phyloP scores from a whole-genome alignment of 2,888 invertebrate species.

The Sinodicranocentrus sp. region DNA sequence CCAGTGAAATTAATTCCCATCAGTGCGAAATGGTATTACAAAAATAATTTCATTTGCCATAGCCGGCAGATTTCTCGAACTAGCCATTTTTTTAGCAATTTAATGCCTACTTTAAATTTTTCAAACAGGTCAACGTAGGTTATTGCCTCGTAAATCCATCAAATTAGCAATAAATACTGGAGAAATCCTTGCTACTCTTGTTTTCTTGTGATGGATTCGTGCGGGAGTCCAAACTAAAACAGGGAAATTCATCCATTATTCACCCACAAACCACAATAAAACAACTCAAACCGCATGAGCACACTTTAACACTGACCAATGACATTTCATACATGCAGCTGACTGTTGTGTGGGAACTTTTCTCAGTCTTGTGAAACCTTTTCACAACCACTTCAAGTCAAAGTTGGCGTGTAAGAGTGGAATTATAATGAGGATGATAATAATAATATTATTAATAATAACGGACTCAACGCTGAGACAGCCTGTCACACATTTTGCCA shows the following conservation, averaged over 20 bases:
- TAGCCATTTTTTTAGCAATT: too few relatives aligned
- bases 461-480: neutral
- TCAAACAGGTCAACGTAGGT: neutral
- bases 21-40: neutral
- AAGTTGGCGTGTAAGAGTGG: slow-evolving; percentile 22
- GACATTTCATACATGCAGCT: neutral
- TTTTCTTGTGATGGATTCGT: neutral
- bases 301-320: neutral
- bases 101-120: neutral
- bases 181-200: slow-evolving; percentile 1
- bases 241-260: slow-evolving; percentile 6
- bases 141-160: slow-evolving; percentile 40
- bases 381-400: slow-evolving; percentile 5
- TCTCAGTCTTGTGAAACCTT: neutral
- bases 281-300: slow-evolving; percentile 4
- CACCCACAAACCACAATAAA: neutral
- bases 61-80: neutral
- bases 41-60: neutral
- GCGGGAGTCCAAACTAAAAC: neutral
- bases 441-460: slow-evolving; percentile 13
- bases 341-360: neutral
- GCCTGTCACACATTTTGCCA: neutral
- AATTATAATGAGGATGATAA: slow-evolving; percentile 7
- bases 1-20: slow-evolving; percentile 3
- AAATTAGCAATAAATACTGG: slow-evolving; percentile 15